Evolutionary conservation across 2,888 invertebrate species (phyloP), one percentile per base, ranked within the genome.

Genomic region (Folsomia candida): DNA sequence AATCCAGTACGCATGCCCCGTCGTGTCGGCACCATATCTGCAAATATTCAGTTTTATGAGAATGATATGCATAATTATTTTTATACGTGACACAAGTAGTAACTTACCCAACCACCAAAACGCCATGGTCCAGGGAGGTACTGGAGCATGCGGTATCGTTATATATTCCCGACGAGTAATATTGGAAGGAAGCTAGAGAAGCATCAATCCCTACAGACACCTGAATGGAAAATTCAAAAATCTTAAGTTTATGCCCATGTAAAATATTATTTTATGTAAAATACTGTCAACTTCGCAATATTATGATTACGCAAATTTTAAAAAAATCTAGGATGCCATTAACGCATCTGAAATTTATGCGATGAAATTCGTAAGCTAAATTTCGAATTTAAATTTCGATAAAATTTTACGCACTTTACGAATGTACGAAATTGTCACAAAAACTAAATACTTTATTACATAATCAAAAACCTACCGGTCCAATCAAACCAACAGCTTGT

Each of bases 181-280:
- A 90, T 84, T 94, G 93, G 89, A 95, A 94, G 76, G 89, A 89
- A 82, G 88, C 86, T 78, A 89, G 91, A 58, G 90, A 89, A 74
- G 95, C 95, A 86, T 96, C 86, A 73, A 86, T 86, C 67, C 84
- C 86, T 18, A 86, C 84, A 26, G 85, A 82, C 64, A 86, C 81
- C 61, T 79, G n/a, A n/a, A n/a, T n/a, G n/a, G n/a, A n/a, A n/a
- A n/a, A n/a, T n/a, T n/a, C n/a, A n/a, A n/a, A n/a, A n/a, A n/a
- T n/a, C n/a, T n/a, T n/a, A n/a, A n/a, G n/a, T n/a, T n/a, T n/a
- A n/a, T n/a, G n/a, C n/a, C n/a, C n/a, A n/a, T n/a, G n/a, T n/a
- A 54, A 6, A 28, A 20, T 58, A 54, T 57, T 51, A 22, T 22
- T 22, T 22, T 67, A 67, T 47, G 4, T 63, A 28, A 69, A 54